Evolutionary conservation across 2,113 vertebrate genomes (phyloP), one percentile per base, ranked within the genome.

Genomic region (Manacus vitellinus): DNA sequence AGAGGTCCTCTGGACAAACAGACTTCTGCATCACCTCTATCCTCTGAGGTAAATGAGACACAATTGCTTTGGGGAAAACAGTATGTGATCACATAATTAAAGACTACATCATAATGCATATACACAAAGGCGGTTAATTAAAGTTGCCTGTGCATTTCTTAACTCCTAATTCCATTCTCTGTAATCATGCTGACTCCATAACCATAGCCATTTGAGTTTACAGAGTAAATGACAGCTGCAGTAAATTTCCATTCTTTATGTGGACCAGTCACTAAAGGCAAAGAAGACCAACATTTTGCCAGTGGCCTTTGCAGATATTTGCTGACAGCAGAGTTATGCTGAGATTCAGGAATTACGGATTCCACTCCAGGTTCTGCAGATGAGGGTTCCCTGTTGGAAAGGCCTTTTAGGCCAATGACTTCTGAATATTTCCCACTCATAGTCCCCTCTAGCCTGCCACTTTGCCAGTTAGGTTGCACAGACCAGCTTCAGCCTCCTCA

Each of bases 51-150:
- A 93, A 94, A 96, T 33, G 68, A 96, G 85, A 59, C 94, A 67
- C 85, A 49, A 74, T 16, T 77, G 88, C 92, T 95, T 88, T 75
- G 85, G 90, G 82, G 65, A 84, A 96, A 96, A 95, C 11, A 83
- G 43, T 84, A 90, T 80, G 85, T 61, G 92, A 96, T 92, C 88
- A 94, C 85, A 78, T 97, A 97, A 97, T 97, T 95, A 95, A 95
- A 97, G 94, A 91, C 85, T 96, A 79, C 90, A 94, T 90, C 94
- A 86, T 91, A 93, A 96, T 77, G 76, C 72, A 90, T 86, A 86
- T 81, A 92, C 65, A 95, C 95, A 96, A 96, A 95, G 83, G 61
- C 96, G 80, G 92, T 94, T 96, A 96, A 96, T 96, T 95, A 97
- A 96, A 96, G 88, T 77, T 96, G 95, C 82, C 85, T 93, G 90